Base-by-base conservation (phyloP, 2,888 invertebrate species). In the Microplitis deprimator region DNA sequence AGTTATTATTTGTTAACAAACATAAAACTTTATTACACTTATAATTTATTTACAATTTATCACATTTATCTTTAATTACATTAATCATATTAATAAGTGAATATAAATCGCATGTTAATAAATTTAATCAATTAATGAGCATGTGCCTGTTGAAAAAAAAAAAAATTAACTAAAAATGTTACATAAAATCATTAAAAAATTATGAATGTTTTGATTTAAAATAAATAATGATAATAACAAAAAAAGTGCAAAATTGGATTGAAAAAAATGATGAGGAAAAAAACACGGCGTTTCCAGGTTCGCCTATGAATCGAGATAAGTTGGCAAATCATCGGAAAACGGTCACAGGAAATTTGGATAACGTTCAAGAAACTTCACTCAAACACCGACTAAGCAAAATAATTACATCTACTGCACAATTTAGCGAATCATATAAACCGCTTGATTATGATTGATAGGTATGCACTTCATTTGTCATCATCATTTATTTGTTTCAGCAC, bases 301-400 rank as follows among this genome's bases (percentile, higher is more conserved):
- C 95, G 82, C 95, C 95, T 83, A 94, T 95, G 91, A 95, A 95
- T 92, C 94, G 93, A 91, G 94, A 94, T 92, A 95, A 95, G 92
- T 91, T 95, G 91, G 95, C 94, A 90, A 94, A 94, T 91, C 94
- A 94, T 90, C 91, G 91, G 87, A 91, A 93, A 91, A 92, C 93
- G 90, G 93, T 94, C 86, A 86, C 85, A 75, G 89, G 89, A 84
- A 93, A 93, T 90, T 93, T 94, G 92, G 91, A 92, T 88, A 92
- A 92, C 87, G 93, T 94, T 85, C 94, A 95, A 90, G 95, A 95
- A 91, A 95, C 95, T 81, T 94, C 95, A 85, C 92, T 95, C 89
- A 94, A 94, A 90, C 89, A 89, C 84, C 93, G 95, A 93, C 95
- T 95, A 95, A 90, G 90, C 90, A 90, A 89, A 85, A 83, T 84